Percentiles rank a stretch among this genome's conserved stretches.
These are phyloP conservation scores for Astur gentilis DNA, from an alignment of 2,113 vertebrate species.

Conservation along the genomic window DNA sequence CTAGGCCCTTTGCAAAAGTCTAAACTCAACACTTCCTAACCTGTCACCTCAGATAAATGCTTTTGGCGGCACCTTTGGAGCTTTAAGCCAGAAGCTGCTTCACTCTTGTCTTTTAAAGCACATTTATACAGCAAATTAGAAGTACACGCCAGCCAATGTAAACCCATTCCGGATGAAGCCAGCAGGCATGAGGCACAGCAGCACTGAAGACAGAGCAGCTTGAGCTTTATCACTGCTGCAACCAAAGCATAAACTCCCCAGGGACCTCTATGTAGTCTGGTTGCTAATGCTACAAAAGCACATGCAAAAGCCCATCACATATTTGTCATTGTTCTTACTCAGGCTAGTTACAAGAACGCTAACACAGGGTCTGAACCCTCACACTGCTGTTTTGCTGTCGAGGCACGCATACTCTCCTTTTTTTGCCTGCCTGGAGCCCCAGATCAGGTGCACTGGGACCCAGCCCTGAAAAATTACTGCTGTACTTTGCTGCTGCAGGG, in stretches of 20 bases:
- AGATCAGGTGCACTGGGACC: not conserved
- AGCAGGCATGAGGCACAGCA: not conserved
- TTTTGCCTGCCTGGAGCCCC: not conserved
- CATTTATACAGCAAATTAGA: not conserved
- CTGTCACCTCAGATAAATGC: not conserved
- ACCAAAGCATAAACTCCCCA: not conserved
- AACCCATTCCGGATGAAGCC: not conserved
- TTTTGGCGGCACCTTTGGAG: not conserved
- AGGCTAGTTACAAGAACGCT: not conserved
- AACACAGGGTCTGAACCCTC: not conserved
- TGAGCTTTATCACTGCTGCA: not conserved
- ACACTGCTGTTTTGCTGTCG: not conserved
- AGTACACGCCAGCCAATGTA: not conserved
- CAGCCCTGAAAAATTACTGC: not conserved
- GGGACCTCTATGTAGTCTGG: not conserved
- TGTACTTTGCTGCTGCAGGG: not conserved
- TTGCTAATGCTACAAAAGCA: not conserved
- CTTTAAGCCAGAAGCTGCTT: not conserved
- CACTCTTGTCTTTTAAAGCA: not conserved
- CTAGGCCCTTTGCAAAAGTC: not conserved
- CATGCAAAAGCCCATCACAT: not conserved
- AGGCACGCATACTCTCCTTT: not conserved
- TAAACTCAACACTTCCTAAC: not conserved
- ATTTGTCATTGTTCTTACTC: not conserved
- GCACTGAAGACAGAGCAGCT: not conserved